Evolutionary conservation across 2,888 invertebrate species (phyloP), one percentile per base, ranked within the genome.

Genomic region (Rhagophthalmus giganteus): DNA sequence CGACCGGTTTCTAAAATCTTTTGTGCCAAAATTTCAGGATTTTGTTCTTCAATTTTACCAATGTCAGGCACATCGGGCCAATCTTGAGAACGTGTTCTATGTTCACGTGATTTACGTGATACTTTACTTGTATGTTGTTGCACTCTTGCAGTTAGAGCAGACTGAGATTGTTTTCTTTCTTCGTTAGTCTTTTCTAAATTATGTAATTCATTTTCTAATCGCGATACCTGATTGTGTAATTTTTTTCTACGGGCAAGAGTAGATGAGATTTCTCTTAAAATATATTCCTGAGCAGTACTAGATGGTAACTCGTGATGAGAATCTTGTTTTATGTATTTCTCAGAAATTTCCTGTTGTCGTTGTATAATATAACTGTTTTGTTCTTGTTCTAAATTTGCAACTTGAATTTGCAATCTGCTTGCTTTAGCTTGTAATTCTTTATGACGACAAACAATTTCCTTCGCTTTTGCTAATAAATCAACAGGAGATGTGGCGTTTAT

Each of bases 31-130:
- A 93, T 82, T 73, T 93, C 93, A 0, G 93, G 93, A 75, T 94
- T 93, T 70, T 91, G 91, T 70, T 94, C 94, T 68, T 93, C 90
- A 51, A 93, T 93, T 74, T 92, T 93, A 1, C 88, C 90, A 39
- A 92, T 84, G 63, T 93, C 91, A 1, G 93, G 92, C 16, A 93
- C 88, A 64, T 92, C 91, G 0, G 92, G 92, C 93, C 93, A 93
- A 68, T 93, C 93, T 67, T 92, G 91, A 0, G 91, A 90, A 1
- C 92, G 81, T 3, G 88, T 85, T 10, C 91, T 80, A 62, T 86
- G 84, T 61, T 90, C 90, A 10, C 86, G 76, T 48, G 78, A 80
- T 63, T 85, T 84, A 15, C 90, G 79, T 0, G 79, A 74, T 55
- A 60, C 68, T 67, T 63, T 73, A 6, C 71, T 64, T 9, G 72